Conservation (phyloP, 2,113 vertebrate species). For the Cinclus mexicanus region DNA sequence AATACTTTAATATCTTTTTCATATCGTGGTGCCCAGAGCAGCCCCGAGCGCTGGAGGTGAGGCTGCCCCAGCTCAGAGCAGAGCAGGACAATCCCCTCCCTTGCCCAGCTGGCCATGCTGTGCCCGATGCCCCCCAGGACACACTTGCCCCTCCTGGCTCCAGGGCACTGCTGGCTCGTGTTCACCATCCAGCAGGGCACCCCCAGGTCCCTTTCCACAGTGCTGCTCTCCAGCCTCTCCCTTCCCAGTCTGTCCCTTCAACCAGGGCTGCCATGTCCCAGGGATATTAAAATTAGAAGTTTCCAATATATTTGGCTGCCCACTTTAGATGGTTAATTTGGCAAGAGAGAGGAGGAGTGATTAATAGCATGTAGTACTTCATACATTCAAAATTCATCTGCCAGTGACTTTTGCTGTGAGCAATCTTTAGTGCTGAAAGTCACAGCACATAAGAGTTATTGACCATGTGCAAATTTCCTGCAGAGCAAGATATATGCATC, state of each 20-base stretch:
- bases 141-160: fast-evolving
- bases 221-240: background rate
- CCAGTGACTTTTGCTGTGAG: background rate
- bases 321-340: background rate
- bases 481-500: background rate
- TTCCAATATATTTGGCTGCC: background rate
- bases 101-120: fast-evolving
- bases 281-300: background rate
- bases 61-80: fast-evolving
- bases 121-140: background rate
- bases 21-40: fast-evolving
- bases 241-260: background rate
- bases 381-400: background rate
- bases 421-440: background rate
- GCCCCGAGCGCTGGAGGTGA: background rate
- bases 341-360: background rate
- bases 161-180: background rate
- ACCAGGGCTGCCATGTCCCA: background rate
- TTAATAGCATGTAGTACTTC: background rate
- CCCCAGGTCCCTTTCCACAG: background rate
- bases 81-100: background rate
- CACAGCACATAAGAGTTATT: background rate
- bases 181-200: background rate
- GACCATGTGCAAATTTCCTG: background rate
- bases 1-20: background rate